A percentile compares a stretch with the other conserved stretches of the same genome.
phyloP scores from a whole-genome alignment of 2,113 vertebrate genomes.

The Dicaeum eximium region DNA sequence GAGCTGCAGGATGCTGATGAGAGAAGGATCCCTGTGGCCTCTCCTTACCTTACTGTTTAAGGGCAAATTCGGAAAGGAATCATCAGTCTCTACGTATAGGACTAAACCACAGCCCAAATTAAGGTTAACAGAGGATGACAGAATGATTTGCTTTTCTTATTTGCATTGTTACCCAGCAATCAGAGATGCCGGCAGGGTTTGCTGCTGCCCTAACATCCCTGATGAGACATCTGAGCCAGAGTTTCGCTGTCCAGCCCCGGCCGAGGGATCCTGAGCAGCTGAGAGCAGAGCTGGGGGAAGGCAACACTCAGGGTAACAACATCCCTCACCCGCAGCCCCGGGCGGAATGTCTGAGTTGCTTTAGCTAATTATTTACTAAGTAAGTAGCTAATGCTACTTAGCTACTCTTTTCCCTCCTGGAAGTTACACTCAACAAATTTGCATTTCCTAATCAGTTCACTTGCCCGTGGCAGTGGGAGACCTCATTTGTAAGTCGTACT shows the following conservation, averaged over 20 bases:
- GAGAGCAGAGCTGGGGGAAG: background rate
- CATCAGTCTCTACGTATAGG: background rate
- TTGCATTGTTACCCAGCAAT: background rate
- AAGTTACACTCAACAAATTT: background rate
- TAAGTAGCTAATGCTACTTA: background rate
- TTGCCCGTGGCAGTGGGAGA: background rate
- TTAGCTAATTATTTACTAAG: background rate
- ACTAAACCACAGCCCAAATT: background rate
- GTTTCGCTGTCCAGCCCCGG: background rate
- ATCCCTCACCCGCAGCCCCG: background rate
- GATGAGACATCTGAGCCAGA: background rate
- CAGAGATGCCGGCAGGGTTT: background rate
- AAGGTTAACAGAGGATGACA: background rate
- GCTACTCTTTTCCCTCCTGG: background rate
- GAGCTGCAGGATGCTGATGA: background rate
- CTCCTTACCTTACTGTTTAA: background rate
- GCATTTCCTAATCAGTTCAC: background rate
- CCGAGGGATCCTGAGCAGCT: accelerated
- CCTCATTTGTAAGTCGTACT: background rate
- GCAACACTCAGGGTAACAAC: accelerated
- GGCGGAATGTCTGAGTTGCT: background rate
- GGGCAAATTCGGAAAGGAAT: background rate
- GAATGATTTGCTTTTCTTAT: background rate
- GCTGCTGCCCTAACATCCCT: background rate
- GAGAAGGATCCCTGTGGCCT: background rate